Conservation (phyloP, 2,888 invertebrate genomes). For the Tachina lurida region DNA sequence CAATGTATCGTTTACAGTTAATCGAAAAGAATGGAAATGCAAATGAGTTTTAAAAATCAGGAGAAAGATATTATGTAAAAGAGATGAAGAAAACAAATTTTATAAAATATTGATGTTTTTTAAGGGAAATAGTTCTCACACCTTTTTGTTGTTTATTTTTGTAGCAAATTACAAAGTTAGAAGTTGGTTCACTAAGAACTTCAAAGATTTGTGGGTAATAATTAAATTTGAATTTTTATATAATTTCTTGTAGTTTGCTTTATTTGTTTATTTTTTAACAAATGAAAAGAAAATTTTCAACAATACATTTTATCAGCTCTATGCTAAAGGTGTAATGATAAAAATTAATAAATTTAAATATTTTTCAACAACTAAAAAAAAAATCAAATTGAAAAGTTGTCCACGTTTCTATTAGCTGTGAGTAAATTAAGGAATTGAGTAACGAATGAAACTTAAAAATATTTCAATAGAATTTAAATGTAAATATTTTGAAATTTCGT, state of each 20-base stretch:
- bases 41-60: background rate
- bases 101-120: conserved; percentile 7
- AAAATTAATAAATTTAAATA: too few species aligned
- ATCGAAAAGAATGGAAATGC: conserved; percentile 27
- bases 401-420: too few species aligned
- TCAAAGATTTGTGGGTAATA: background rate
- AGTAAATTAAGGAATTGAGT: too few species aligned
- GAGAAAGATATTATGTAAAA: background rate
- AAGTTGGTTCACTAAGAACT: conserved; percentile 9
- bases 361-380: too few species aligned
- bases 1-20: conserved; percentile 52
- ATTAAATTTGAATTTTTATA: conserved; percentile 16
- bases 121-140: conserved; percentile 27
- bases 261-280: background rate
- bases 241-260: background rate
- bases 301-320: background rate
- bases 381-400: too few species aligned
- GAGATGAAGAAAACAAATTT: background rate
- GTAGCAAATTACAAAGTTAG: conserved; percentile 16
- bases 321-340: background rate
- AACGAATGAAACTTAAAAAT: too few species aligned
- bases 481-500: too few species aligned
- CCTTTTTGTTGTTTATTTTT: conserved; percentile 41
- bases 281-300: background rate
- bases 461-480: too few species aligned